These are phyloP conservation scores for Anthopleura sola DNA, from an alignment of 64 coral and sea anemone genomes.

Conservation along the genomic window DNA sequence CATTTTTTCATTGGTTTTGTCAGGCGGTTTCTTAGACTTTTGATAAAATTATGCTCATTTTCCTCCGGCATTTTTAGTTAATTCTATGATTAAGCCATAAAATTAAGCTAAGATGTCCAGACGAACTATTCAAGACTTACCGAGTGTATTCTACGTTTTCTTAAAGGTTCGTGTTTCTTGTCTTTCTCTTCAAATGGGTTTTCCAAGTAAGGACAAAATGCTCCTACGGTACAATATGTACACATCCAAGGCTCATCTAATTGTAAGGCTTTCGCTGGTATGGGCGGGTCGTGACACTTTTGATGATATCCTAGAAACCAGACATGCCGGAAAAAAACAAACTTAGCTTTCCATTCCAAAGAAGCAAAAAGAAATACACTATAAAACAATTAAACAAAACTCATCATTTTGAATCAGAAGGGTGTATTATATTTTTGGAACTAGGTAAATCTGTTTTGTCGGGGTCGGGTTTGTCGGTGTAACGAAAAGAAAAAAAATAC, in stretches of 20 bases:
- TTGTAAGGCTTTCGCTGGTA: conserved; percentile 49
- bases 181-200: conserved; percentile 59
- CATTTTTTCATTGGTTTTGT: not conserved
- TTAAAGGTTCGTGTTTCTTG: conserved; percentile 23
- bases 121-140: conserved; percentile 2
- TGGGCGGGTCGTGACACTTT: conserved; percentile 52
- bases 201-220: conserved; percentile 65
- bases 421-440: not conserved
- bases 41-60: too few relatives aligned
- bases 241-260: conserved; percentile 72
- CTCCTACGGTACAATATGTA: conserved; percentile 56
- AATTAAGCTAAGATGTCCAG: too few relatives aligned
- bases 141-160: conserved; percentile 46
- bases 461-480: not conserved
- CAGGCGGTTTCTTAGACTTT: not conserved
- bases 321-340: conserved; percentile 2
- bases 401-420: too few relatives aligned
- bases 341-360: not conserved
- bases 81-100: too few relatives aligned
- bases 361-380: not conserved
- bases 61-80: too few relatives aligned
- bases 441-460: not conserved
- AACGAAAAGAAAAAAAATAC: not conserved
- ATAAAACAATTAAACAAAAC: not conserved
- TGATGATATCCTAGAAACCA: conserved; percentile 59